Conservation (phyloP, 1,140 invertebrate species). For the Delia radicum region DNA sequence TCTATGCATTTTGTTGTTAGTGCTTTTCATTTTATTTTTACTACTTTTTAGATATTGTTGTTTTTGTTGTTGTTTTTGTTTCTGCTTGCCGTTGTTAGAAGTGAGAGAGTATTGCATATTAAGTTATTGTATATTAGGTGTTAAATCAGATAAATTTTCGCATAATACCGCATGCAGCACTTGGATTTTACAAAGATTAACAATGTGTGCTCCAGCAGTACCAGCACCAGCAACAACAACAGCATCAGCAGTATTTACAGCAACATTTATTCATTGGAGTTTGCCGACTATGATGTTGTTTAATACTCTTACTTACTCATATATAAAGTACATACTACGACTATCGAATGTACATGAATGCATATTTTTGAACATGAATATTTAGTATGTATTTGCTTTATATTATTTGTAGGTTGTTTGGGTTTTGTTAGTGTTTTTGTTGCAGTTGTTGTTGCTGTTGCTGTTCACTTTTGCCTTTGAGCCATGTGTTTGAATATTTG, state of each 20-base stretch:
- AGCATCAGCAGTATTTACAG: neutral
- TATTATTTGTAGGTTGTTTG: neutral
- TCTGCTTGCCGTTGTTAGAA: conserved; percentile 42
- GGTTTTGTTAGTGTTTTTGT: neutral
- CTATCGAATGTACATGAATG: neutral
- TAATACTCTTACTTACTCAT: conserved; percentile 29
- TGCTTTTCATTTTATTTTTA: too few relatives aligned
- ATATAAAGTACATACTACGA: conserved; percentile 4
- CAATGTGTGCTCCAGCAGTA: conserved; percentile 26
- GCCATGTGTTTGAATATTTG: neutral
- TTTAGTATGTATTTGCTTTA: neutral
- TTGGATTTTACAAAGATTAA: conserved; percentile 57
- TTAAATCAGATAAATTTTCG: conserved; percentile 58
- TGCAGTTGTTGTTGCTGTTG: neutral
- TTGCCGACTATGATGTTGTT: conserved; percentile 30
- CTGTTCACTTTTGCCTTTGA: neutral
- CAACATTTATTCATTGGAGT: conserved; percentile 21
- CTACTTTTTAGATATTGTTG: too few relatives aligned
- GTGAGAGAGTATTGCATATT: conserved; percentile 49
- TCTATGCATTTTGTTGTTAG: neutral
- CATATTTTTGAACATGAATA: neutral
- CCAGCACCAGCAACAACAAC: conserved; percentile 21
- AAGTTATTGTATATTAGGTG: conserved; percentile 58
- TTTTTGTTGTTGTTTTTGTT: neutral
- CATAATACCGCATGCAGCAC: conserved; percentile 58